A percentile compares a stretch with the other conserved stretches of the same genome.
These are phyloP conservation scores for Pipistrellus pygmaeus DNA, from an alignment of 2,797 vertebrate genomes.

Conservation along the genomic window DNA sequence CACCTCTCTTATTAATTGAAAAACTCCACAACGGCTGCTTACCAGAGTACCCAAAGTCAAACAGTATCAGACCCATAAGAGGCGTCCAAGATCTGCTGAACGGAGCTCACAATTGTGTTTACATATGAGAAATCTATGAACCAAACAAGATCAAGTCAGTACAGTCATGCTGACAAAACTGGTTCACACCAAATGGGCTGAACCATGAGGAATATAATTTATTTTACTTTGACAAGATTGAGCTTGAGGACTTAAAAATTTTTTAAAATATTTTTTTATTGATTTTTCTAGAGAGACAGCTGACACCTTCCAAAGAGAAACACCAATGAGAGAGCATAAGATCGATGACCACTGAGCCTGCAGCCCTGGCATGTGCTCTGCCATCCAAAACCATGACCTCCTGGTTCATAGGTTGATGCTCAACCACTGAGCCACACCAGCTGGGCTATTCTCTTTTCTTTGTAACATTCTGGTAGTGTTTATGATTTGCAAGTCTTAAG, in stretches of 20 bases:
- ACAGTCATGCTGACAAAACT: not conserved
- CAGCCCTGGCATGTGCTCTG: no score
- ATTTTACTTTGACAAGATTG: no score
- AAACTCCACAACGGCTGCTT: not conserved
- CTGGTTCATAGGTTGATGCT: no score
- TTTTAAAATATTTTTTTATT: no score
- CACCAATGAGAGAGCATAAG: no score
- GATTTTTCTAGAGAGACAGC: no score
- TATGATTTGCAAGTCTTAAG: not conserved
- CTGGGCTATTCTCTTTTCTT: not conserved
- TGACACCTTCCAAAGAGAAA: no score
- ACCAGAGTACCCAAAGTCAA: not conserved
- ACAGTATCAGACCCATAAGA: not conserved
- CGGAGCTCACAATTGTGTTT: slow-evolving; percentile 9
- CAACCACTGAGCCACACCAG: no score
- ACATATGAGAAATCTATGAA: not conserved
- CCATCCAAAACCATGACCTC: no score
- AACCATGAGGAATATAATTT: not conserved
- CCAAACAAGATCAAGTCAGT: not conserved
- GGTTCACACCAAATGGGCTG: not conserved
- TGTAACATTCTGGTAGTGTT: not conserved
- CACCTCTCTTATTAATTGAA: not conserved
- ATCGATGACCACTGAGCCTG: no score
- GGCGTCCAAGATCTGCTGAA: not conserved
- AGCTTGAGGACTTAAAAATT: no score